Evolutionary conservation across 2,113 vertebrate species (phyloP), one percentile per base, ranked within the genome.

Genomic region (Pardalotus punctatus): DNA sequence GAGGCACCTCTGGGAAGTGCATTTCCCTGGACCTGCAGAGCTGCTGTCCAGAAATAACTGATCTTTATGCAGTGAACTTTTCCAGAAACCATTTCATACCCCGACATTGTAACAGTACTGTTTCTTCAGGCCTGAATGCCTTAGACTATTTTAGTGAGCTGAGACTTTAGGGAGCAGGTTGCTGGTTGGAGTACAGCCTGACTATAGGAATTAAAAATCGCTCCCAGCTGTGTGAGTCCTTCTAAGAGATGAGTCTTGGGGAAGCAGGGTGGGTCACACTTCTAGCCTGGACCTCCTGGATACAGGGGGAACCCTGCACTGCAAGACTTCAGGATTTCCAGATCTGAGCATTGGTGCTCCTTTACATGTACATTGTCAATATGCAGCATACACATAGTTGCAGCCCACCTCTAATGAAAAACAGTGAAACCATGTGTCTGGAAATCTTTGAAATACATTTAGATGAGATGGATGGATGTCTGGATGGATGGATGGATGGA

Each of bases 1-100:
- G 69, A 64, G 82, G 76, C 33, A 86, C 56, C 90, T 88, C 48
- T 88, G 77, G 50, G 61, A 77, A 77, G 40, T 70, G 53, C 43
- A 45, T 74, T 93, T 64, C 51, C 67, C 53, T 53, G 40, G 61
- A 78, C 76, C 84, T 57, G 29, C 79, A 35, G 79, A 95, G 74
- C 60, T 66, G 18, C 58, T 62, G 51, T 83, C 90, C 88, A 81
- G 85, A 92, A 96, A 90, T 61, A 90, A 61, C 79, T 62, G 27
- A 83, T 83, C 72, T 90, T 83, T 50, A 91, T 40, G 57, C 73
- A 65, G 31, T 15, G 18, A 85, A 72, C 62, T 95, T 87, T 61
- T 76, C 73, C 81, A 89, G 86, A 90, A 91, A 77, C 33, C 48
- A 36, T 27, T 51, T 64, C 53, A 60, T 65, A 45, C 33, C 38